Conservation (phyloP, 2,888 invertebrate genomes). For the Epinotia brunnichana region DNA sequence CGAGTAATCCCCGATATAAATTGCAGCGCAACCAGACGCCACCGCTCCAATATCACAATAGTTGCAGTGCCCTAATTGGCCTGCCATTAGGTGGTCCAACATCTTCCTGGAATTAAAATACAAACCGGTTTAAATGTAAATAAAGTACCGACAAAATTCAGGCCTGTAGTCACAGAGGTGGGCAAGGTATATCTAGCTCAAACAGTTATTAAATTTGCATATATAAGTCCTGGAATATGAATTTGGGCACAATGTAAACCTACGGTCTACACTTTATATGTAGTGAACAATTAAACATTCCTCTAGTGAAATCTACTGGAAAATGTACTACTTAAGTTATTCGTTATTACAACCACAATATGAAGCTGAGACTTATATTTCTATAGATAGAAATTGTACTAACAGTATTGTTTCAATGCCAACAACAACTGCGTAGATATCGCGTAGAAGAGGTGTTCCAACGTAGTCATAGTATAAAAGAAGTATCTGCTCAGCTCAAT, state of each 20-base stretch:
- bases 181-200: too few species aligned
- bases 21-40: slow-evolving; percentile 48
- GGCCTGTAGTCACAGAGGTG: background rate
- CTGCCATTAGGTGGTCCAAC: slow-evolving; percentile 58
- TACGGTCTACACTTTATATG: background rate
- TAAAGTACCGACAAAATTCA: background rate
- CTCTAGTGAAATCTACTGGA: too few species aligned
- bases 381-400: slow-evolving; percentile 46
- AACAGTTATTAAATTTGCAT: too few species aligned
- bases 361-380: slow-evolving; percentile 39
- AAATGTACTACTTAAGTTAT: background rate
- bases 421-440: slow-evolving; percentile 21
- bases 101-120: slow-evolving; percentile 56
- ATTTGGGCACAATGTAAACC: background rate
- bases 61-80: slow-evolving; percentile 47
- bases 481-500: slow-evolving; percentile 8
- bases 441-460: background rate
- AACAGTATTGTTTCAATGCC: slow-evolving; percentile 24
- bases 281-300: too few species aligned
- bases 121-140: background rate
- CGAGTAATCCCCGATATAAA: slow-evolving; percentile 47
- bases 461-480: background rate
- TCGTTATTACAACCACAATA: background rate
- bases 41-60: slow-evolving; percentile 43
- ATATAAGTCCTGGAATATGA: background rate